phyloP scores from a whole-genome alignment of 2,113 vertebrate genomes.

The Poicephalus gulielmi region DNA sequence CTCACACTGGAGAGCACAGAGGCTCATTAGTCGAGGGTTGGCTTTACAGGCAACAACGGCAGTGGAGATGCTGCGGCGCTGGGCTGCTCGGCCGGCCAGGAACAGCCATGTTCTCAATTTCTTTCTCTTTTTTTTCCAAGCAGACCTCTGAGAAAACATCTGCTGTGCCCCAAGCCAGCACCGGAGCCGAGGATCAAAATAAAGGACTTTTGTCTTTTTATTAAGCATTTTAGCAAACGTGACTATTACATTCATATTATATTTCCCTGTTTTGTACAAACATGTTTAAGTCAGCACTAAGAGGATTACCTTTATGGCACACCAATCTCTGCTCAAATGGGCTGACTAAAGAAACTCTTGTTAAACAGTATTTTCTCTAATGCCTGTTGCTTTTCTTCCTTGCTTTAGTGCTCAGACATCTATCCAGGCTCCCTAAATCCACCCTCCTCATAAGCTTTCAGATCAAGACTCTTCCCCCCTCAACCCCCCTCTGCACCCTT shows the following conservation, averaged over 20 bases:
- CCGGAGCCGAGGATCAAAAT: constrained; percentile 52
- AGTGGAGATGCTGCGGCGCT: neutral
- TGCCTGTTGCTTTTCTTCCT: constrained; percentile 72
- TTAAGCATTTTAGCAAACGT: constrained; percentile 71
- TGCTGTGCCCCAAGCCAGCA: constrained; percentile 10
- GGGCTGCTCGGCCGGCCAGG: neutral
- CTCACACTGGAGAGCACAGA: accelerated
- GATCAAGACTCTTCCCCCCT: constrained; percentile 46
- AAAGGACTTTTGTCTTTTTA: constrained; percentile 70
- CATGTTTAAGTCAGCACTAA: constrained; percentile 73
- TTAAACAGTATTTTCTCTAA: constrained; percentile 75
- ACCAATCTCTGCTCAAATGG: constrained; percentile 58
- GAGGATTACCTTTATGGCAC: constrained; percentile 74
- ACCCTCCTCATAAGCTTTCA: constrained; percentile 56
- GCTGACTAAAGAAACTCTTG: constrained; percentile 74
- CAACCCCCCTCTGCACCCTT: constrained; percentile 1
- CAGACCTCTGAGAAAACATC: constrained; percentile 57
- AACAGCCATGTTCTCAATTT: neutral
- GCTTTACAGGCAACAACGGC: accelerated
- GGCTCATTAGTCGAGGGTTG: neutral
- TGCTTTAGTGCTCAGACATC: constrained; percentile 44
- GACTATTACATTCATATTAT: constrained; percentile 70
- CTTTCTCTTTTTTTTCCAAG: neutral
- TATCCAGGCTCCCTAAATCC: constrained; percentile 44
- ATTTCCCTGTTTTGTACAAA: constrained; percentile 80